These are phyloP conservation scores for Patella ulyssiponensis DNA, from an alignment of 2,888 invertebrate genomes.

Conservation along the genomic window DNA sequence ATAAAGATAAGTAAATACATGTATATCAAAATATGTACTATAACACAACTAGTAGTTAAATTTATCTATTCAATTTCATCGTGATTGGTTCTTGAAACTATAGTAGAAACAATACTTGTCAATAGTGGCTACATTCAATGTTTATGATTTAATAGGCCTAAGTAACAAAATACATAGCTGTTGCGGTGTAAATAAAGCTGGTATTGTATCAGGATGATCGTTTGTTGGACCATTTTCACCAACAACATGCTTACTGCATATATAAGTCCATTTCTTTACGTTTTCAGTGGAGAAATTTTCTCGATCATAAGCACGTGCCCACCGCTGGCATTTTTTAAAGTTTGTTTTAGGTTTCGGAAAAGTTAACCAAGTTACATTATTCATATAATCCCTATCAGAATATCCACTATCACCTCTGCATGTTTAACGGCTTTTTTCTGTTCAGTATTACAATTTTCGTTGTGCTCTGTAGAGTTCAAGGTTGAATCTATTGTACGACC, in stretches of 20 bases:
- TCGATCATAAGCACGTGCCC: background rate
- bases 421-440: background rate
- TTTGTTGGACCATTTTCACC: background rate
- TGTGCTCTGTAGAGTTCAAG: too few species aligned
- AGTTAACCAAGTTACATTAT: background rate
- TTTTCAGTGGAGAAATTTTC: background rate
- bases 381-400: background rate
- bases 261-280: background rate
- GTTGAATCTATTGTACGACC: too few species aligned
- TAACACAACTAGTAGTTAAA: too few species aligned
- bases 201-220: background rate
- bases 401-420: background rate
- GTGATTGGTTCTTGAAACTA: too few species aligned
- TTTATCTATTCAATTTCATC: too few species aligned
- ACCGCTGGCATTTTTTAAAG: background rate
- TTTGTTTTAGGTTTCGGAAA: slow-evolving; percentile 8
- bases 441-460: too few species aligned
- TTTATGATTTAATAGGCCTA: too few species aligned
- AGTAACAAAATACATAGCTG: background rate
- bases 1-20: too few species aligned
- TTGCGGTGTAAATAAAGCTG: background rate
- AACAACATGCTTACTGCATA: background rate
- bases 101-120: too few species aligned
- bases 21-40: too few species aligned
- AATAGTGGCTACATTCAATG: too few species aligned